phyloP scores from a whole-genome alignment of 2,113 vertebrate genomes.

The Macaca nemestrina region DNA sequence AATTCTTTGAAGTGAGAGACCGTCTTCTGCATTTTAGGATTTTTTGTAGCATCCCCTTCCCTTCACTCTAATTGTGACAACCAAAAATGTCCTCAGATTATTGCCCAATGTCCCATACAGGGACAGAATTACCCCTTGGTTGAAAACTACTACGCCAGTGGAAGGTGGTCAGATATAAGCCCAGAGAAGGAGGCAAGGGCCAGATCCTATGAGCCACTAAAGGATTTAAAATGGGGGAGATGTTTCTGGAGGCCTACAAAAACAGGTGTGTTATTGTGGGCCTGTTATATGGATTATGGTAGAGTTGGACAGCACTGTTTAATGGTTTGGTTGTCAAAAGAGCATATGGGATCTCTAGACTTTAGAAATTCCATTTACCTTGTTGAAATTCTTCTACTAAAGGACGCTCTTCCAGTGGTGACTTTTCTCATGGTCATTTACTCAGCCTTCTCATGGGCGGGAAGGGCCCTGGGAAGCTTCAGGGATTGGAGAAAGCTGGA shows the following conservation, averaged over 20 bases:
- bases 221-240: background rate
- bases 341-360: background rate
- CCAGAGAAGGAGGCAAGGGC: background rate
- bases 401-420: background rate
- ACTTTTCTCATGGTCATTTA: background rate
- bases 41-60: background rate
- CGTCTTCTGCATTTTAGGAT: background rate
- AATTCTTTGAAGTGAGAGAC: background rate
- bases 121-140: background rate
- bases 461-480: background rate
- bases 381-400: background rate
- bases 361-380: background rate
- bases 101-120: background rate
- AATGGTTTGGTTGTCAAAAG: background rate
- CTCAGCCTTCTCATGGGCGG: background rate
- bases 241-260: background rate
- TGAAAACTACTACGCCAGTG: background rate
- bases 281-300: background rate
- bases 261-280: background rate
- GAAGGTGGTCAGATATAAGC: background rate
- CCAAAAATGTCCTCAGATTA: background rate
- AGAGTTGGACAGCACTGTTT: background rate
- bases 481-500: background rate
- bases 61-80: background rate
- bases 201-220: background rate